A percentile compares a stretch with the other conserved stretches of the same genome.
These are phyloP conservation scores for Trichacis sp. DNA, from an alignment of 2,888 invertebrate species.

Conservation along the genomic window DNA sequence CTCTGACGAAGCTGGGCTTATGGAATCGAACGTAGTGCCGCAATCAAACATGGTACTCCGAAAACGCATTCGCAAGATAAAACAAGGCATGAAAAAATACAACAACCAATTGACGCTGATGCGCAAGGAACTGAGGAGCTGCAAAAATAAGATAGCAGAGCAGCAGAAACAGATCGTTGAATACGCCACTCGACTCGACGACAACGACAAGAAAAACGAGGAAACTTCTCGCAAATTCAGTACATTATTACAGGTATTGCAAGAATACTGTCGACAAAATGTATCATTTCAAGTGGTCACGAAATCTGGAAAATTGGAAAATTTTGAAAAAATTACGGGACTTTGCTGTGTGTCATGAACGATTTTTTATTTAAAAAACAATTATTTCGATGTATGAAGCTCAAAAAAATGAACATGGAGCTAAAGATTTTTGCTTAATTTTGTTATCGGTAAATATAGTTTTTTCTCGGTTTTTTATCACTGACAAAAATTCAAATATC, in stretches of 20 bases:
- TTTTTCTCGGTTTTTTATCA: no score
- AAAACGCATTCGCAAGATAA: conserved; percentile 88
- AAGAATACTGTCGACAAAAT: no score
- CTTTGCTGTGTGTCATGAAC: no score
- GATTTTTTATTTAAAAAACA: no score
- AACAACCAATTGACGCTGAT: conserved; percentile 84
- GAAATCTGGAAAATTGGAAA: no score
- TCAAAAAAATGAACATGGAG: no score
- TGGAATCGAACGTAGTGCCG: conserved; percentile 68
- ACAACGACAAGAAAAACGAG: conserved; percentile 91
- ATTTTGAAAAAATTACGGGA: neutral
- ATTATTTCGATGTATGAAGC: no score
- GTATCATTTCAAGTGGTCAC: no score
- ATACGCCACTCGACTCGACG: conserved; percentile 87
- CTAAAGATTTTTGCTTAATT: no score
- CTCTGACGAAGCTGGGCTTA: conserved; percentile 68
- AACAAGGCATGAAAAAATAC: conserved; percentile 90
- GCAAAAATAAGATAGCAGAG: conserved; percentile 85
- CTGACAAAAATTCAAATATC: no score
- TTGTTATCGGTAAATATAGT: no score
- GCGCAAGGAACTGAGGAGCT: conserved; percentile 82
- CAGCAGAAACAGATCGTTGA: conserved; percentile 88
- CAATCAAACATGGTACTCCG: conserved; percentile 89
- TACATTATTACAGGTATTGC: conserved; percentile 82
- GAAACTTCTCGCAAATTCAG: conserved; percentile 91